Conservation (phyloP, 2,888 invertebrate species). For the Agrotis exclamationis region DNA sequence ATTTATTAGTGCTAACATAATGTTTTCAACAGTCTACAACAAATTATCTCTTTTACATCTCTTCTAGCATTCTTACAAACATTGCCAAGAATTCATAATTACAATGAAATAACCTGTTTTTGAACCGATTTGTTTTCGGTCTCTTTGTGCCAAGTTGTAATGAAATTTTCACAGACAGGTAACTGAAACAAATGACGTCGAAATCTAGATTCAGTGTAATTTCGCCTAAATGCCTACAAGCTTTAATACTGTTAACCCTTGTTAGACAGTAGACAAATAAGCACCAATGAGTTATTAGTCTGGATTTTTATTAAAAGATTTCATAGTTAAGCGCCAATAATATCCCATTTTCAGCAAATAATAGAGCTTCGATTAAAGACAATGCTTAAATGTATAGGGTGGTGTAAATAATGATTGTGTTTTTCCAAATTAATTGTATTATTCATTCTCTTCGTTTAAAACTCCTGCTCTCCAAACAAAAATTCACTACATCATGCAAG, state of each 20-base stretch:
- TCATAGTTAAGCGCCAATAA: too few relatives aligned
- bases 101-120: slow-evolving; percentile 29
- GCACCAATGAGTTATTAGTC: background rate
- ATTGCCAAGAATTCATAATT: slow-evolving; percentile 13
- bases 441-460: too few relatives aligned
- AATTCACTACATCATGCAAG: too few relatives aligned
- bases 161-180: slow-evolving; percentile 62
- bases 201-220: slow-evolving; percentile 67
- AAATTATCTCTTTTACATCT: background rate
- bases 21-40: background rate
- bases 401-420: too few relatives aligned
- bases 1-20: background rate
- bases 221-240: slow-evolving; percentile 57
- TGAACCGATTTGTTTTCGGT: slow-evolving; percentile 25
- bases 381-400: too few relatives aligned
- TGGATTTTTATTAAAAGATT: background rate
- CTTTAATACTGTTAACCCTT: slow-evolving; percentile 8
- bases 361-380: too few relatives aligned
- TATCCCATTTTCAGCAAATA: too few relatives aligned
- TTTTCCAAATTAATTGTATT: too few relatives aligned
- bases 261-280: background rate
- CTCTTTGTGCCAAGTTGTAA: slow-evolving; percentile 35
- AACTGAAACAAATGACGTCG: slow-evolving; percentile 72
- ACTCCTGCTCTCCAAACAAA: too few relatives aligned
- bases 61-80: background rate